Conservation (phyloP, 2,797 vertebrate genomes). For the Epinephelus awoara region DNA sequence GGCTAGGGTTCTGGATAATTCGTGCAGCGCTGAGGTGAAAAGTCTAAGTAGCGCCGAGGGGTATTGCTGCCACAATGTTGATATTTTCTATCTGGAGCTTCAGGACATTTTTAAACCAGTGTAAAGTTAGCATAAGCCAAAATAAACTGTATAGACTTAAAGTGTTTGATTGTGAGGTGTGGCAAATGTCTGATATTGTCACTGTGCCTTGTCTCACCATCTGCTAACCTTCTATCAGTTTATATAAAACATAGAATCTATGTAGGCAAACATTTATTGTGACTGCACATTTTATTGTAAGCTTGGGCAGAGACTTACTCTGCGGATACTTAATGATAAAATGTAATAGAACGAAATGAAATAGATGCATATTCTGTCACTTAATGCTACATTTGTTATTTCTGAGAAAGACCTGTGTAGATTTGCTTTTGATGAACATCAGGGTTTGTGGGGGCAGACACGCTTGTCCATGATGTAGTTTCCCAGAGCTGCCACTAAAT, state of each 20-base stretch:
- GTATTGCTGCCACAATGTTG: too few relatives aligned
- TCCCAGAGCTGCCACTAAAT: neutral
- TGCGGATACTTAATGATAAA: neutral
- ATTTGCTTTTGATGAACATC: neutral
- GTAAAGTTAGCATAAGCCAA: neutral
- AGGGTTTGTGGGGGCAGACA: neutral
- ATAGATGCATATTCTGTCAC: neutral
- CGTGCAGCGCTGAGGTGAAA: too few relatives aligned
- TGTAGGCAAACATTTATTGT: neutral
- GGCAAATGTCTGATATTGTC: neutral
- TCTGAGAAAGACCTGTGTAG: neutral
- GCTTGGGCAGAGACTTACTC: neutral
- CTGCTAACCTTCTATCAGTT: neutral
- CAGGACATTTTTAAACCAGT: too few relatives aligned
- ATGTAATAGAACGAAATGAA: neutral
- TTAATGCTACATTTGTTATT: neutral
- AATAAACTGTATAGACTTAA: neutral
- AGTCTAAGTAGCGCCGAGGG: too few relatives aligned
- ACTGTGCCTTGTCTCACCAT: too few relatives aligned
- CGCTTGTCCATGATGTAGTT: neutral
- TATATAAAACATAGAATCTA: neutral
- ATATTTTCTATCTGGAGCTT: too few relatives aligned
- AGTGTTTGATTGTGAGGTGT: neutral
- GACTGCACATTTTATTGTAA: neutral
- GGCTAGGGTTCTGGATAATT: too few relatives aligned